Evolutionary conservation across 2,888 invertebrate genomes (phyloP).

Genomic region (Embidobia sp.): DNA sequence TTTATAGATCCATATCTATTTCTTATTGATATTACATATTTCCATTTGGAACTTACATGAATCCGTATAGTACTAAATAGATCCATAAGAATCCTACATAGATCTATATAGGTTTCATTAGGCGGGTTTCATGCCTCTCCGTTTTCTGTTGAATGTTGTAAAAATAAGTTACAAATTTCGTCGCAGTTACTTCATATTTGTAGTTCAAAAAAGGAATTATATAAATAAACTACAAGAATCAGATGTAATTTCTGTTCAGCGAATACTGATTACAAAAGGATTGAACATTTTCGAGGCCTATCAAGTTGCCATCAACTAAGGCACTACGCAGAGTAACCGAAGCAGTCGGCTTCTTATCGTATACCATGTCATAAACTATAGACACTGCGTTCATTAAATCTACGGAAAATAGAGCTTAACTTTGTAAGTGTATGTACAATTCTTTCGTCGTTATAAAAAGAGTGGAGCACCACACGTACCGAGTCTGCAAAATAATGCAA

Average conservation of each 20-base stretch:
- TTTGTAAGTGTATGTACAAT: constrained; percentile 19
- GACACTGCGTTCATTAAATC: neutral
- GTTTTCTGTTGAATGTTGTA: neutral
- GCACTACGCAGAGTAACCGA: constrained; percentile 29
- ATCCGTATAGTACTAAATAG: too few relatives aligned
- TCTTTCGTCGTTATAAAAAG: constrained; percentile 23
- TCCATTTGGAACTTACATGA: too few relatives aligned
- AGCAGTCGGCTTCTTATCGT: constrained; percentile 8
- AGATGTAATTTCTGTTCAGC: neutral
- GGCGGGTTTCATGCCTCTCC: neutral
- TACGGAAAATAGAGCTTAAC: constrained; percentile 14
- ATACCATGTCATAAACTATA: constrained; percentile 17
- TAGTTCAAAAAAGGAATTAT: neutral
- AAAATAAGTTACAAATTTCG: neutral
- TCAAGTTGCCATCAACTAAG: constrained; percentile 26
- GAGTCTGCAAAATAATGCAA: constrained; percentile 9
- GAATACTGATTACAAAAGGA: constrained; percentile 18
- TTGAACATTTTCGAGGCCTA: neutral
- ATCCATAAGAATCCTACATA: too few relatives aligned
- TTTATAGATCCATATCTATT: too few relatives aligned
- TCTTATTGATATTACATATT: too few relatives aligned
- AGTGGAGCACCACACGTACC: constrained; percentile 7
- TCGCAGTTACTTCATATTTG: neutral
- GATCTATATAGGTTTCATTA: too few relatives aligned
- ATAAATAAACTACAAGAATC: neutral